phyloP scores from a whole-genome alignment of 1,140 invertebrate species.

The Scaptodrosophila lebanonensis region DNA sequence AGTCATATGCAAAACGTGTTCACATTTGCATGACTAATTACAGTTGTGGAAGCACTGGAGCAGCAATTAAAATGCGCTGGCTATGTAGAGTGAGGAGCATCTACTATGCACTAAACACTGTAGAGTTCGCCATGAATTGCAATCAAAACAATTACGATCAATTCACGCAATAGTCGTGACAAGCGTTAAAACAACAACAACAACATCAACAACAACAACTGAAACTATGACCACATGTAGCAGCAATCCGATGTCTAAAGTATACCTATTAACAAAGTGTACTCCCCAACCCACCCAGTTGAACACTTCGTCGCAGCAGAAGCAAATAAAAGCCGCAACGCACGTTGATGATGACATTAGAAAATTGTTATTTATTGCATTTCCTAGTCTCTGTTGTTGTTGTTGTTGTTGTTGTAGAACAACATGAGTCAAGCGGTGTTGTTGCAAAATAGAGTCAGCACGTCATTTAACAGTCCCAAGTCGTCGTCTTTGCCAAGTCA shows the following conservation, averaged over 20 bases:
- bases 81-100: too few species aligned
- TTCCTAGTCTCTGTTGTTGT: constrained; percentile 50
- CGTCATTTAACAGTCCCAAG: constrained; percentile 18
- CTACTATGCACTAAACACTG: too few species aligned
- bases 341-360: constrained; percentile 72
- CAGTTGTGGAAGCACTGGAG: too few species aligned
- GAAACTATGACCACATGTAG: constrained; percentile 14
- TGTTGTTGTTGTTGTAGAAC: constrained; percentile 4
- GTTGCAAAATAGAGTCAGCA: constrained; percentile 34
- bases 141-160: constrained; percentile 74
- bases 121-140: constrained; percentile 60
- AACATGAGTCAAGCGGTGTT: constrained; percentile 27
- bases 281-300: too few species aligned
- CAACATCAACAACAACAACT: constrained; percentile 13
- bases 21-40: too few species aligned
- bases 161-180: constrained; percentile 44
- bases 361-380: constrained; percentile 74
- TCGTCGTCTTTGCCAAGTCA: constrained; percentile 17
- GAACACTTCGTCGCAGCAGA: too few species aligned
- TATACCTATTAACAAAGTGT: too few species aligned
- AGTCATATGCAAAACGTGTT: too few species aligned
- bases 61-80: too few species aligned
- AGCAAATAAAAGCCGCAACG: too few species aligned
- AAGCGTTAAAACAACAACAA: constrained; percentile 48
- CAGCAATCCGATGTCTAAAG: too few species aligned